phyloP scores from a whole-genome alignment of 2,113 vertebrate genomes.

The Indicator indicator region DNA sequence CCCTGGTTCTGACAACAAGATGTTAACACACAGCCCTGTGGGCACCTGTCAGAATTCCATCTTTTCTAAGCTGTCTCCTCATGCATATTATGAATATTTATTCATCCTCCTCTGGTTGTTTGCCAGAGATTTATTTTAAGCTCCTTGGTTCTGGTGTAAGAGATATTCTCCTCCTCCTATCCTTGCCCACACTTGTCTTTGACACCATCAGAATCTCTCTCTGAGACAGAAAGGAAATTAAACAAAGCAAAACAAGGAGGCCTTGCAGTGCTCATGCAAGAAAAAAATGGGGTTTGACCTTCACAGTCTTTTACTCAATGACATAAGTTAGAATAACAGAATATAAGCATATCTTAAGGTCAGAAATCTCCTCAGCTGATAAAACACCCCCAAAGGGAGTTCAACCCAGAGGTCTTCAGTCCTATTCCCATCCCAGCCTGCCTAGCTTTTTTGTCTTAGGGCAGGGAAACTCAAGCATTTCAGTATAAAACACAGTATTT shows the following conservation, averaged over 20 bases:
- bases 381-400: conserved; percentile 50
- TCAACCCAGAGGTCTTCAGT: conserved; percentile 13
- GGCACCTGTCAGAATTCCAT: conserved; percentile 39
- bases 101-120: conserved; percentile 9
- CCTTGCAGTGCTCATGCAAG: conserved; percentile 31
- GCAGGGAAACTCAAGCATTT: conserved; percentile 23
- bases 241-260: not conserved
- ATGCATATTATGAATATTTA: conserved; percentile 64
- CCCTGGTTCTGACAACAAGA: conserved; percentile 39
- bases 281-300: conserved; percentile 51
- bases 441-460: not conserved
- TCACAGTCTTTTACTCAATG: conserved; percentile 33
- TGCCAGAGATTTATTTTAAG: conserved; percentile 54
- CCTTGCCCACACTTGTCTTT: not conserved
- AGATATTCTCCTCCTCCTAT: not conserved
- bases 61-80: conserved; percentile 53
- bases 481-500: conserved; percentile 29
- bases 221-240: not conserved
- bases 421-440: not conserved
- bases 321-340: conserved; percentile 32
- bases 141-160: not conserved
- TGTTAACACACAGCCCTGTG: conserved; percentile 45
- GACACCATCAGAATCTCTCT: conserved; percentile 3
- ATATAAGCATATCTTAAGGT: conserved; percentile 45
- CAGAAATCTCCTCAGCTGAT: conserved; percentile 40